phyloP scores from a whole-genome alignment of 2,888 invertebrate genomes.

The Paralinhomoeus sp. region DNA sequence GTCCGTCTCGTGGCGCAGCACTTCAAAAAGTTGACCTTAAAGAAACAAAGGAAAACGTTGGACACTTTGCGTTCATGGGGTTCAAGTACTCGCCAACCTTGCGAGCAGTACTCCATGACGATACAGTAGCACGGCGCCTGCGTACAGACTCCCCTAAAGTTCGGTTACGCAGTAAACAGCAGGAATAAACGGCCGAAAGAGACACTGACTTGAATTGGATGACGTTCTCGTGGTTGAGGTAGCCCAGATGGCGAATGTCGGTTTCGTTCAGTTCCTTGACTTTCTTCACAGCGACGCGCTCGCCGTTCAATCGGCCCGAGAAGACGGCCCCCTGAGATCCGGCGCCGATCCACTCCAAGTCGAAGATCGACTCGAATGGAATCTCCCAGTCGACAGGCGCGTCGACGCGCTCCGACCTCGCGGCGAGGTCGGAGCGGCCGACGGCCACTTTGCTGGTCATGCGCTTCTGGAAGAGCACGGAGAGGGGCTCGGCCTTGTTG shows the following conservation, averaged over 20 bases:
- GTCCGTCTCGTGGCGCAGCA: slow-evolving; percentile 44
- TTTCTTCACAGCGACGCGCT: slow-evolving; percentile 84
- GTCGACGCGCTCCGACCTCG: no score
- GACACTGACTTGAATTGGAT: slow-evolving; percentile 45
- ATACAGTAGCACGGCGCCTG: slow-evolving; percentile 75
- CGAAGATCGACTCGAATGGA: slow-evolving; percentile 64
- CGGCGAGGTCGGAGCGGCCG: no score
- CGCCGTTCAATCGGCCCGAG: slow-evolving; percentile 48
- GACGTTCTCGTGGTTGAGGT: slow-evolving; percentile 83
- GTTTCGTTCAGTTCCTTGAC: slow-evolving; percentile 73
- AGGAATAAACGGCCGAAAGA: not conserved
- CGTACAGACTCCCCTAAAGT: slow-evolving; percentile 63
- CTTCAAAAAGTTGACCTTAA: slow-evolving; percentile 79
- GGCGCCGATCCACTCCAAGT: slow-evolving; percentile 69
- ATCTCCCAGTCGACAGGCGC: slow-evolving; percentile 68
- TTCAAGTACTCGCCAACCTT: no score
- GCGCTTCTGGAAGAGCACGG: no score
- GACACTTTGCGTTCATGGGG: no score
- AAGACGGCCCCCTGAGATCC: slow-evolving; percentile 80
- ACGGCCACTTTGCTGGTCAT: no score
- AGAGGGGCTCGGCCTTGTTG: no score
- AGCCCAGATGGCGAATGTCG: slow-evolving; percentile 66
- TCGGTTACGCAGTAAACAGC: not conserved
- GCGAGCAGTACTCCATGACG: slow-evolving; percentile 93
- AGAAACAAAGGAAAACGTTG: no score